A percentile compares a stretch with the other conserved stretches of the same genome.
These are phyloP conservation scores for Drosophila paranaensis DNA, from an alignment of 2,888 invertebrate genomes.

Conservation along the genomic window DNA sequence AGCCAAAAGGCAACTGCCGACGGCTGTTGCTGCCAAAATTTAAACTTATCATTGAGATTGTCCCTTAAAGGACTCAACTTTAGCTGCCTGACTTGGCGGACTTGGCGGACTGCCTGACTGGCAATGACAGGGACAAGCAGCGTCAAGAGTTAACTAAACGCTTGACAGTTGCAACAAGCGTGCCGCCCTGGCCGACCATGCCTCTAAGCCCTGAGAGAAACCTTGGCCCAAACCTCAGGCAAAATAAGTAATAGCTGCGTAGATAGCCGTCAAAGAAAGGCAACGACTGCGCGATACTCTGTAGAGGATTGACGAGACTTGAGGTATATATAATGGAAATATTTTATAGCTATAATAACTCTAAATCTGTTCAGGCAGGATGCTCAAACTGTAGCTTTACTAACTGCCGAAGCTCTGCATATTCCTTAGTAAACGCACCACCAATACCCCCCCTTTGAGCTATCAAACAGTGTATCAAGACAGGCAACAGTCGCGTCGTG, in stretches of 20 bases:
- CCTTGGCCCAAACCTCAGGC: constrained; percentile 4
- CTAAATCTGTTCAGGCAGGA: not conserved
- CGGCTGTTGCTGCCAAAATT: constrained; percentile 20
- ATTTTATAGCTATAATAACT: not conserved
- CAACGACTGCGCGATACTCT: not conserved
- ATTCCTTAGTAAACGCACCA: not conserved
- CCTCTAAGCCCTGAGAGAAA: constrained; percentile 11
- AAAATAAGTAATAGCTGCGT: constrained; percentile 4
- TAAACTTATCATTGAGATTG: constrained; percentile 18
- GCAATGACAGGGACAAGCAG: constrained; percentile 41
- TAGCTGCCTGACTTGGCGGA: constrained; percentile 17
- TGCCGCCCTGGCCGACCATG: not conserved
- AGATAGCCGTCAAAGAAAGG: not conserved
- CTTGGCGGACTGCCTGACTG: constrained; percentile 24
- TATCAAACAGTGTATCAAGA: not conserved
- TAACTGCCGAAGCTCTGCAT: too few species aligned
- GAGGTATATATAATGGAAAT: not conserved
- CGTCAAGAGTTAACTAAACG: constrained; percentile 76
- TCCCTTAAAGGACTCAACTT: constrained; percentile 16
- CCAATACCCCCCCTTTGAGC: not conserved
- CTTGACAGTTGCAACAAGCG: constrained; percentile 71
- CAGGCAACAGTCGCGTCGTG: constrained; percentile 26
- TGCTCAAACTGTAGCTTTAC: not conserved
- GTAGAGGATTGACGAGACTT: not conserved
- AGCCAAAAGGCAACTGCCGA: constrained; percentile 6